Percentiles rank a stretch among this genome's conserved stretches.
Evolutionary conservation across 1,140 invertebrate genomes (phyloP).

Genomic region (Rhyacophila brunnea): DNA sequence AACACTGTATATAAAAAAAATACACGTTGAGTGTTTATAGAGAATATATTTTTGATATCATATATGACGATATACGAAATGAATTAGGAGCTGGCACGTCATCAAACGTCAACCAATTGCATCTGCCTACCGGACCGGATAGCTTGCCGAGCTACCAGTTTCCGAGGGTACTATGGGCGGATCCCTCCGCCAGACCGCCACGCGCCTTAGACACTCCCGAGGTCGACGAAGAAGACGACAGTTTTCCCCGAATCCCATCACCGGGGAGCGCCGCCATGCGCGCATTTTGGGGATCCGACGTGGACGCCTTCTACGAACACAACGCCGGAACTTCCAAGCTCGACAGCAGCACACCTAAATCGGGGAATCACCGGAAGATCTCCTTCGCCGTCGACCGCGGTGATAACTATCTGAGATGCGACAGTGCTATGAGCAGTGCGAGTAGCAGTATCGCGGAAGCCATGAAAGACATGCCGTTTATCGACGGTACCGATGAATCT

Average conservation of each 20-base stretch:
- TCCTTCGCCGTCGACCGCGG: slow-evolving; percentile 19
- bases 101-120: slow-evolving; percentile 7
- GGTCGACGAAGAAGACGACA: slow-evolving; percentile 17
- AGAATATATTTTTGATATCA: not conserved
- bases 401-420: not conserved
- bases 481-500: slow-evolving; percentile 27
- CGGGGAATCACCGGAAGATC: slow-evolving; percentile 20
- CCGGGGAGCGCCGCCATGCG: slow-evolving; percentile 10
- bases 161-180: slow-evolving; percentile 29
- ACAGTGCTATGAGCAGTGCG: slow-evolving; percentile 19
- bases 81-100: slow-evolving; percentile 29
- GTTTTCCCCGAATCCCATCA: slow-evolving; percentile 29
- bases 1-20: too few species aligned
- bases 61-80: slow-evolving; percentile 1
- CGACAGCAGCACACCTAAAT: slow-evolving; percentile 16
- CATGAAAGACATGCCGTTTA: slow-evolving; percentile 31
- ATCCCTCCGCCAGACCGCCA: slow-evolving; percentile 18
- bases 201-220: slow-evolving; percentile 14
- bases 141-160: slow-evolving; percentile 13
- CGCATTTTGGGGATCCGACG: slow-evolving; percentile 5
- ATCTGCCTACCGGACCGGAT: not conserved
- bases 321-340: slow-evolving; percentile 1
- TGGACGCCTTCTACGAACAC: slow-evolving; percentile 1
- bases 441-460: slow-evolving; percentile 29
- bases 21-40: not conserved